These are phyloP conservation scores for Meandrusa payeni DNA, from an alignment of 2,888 invertebrate species.

Conservation along the genomic window DNA sequence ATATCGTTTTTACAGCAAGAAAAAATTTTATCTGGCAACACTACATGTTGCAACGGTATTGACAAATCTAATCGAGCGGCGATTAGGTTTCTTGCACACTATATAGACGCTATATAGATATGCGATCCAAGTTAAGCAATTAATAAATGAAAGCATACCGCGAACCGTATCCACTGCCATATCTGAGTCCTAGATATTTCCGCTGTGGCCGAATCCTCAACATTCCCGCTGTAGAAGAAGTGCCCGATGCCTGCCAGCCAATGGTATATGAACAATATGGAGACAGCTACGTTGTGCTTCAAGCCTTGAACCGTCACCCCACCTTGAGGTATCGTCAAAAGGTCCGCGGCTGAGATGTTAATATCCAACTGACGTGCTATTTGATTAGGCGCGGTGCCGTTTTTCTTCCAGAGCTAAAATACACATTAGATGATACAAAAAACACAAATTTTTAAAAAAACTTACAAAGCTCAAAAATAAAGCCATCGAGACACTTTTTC, in stretches of 20 bases:
- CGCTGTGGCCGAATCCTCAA: conserved; percentile 88
- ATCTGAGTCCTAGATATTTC: conserved; percentile 87
- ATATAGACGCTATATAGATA: too few relatives aligned
- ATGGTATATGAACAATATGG: conserved; percentile 84
- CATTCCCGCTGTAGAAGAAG: conserved; percentile 82
- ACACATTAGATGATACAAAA: conserved; percentile 3
- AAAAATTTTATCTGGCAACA: too few relatives aligned
- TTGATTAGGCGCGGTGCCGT: conserved; percentile 73
- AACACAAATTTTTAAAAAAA: too few relatives aligned
- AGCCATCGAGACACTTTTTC: too few relatives aligned
- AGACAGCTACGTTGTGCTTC: conserved; percentile 83
- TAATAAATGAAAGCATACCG: conserved; percentile 50
- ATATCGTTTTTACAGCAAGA: too few relatives aligned
- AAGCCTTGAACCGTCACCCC: conserved; percentile 83
- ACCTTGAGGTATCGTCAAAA: conserved; percentile 81
- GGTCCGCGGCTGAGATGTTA: conserved; percentile 65
- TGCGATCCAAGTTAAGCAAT: too few relatives aligned
- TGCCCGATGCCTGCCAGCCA: conserved; percentile 86
- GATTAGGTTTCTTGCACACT: too few relatives aligned
- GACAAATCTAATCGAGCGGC: too few relatives aligned
- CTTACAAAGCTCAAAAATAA: too few relatives aligned
- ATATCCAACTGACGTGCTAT: conserved; percentile 58
- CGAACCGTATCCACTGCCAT: conserved; percentile 87
- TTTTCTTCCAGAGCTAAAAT: conserved; percentile 73
- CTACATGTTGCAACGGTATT: too few relatives aligned